Evolutionary conservation across 2,113 vertebrate species (phyloP).

Genomic region (Procavia capensis): DNA sequence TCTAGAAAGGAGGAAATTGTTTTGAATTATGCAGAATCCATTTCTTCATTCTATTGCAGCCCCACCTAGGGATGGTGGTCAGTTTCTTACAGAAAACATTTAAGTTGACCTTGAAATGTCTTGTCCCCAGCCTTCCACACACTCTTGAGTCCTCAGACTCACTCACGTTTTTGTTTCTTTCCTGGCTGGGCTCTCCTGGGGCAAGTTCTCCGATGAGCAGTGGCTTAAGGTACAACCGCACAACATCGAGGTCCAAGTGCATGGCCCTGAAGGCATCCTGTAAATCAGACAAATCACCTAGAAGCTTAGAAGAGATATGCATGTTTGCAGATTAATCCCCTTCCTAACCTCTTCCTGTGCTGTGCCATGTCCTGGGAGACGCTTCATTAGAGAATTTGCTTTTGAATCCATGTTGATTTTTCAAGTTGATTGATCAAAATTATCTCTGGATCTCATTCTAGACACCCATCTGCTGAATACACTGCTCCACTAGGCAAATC

Average conservation of each 20-base stretch:
- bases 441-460: not conserved
- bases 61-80: too few species aligned
- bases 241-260: constrained; percentile 90
- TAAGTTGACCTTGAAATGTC: not conserved
- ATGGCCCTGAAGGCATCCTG: constrained; percentile 95
- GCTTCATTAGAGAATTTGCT: not conserved
- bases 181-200: constrained; percentile 92
- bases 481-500: not conserved
- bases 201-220: constrained; percentile 94
- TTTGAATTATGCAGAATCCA: not conserved
- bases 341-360: not conserved
- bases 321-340: not conserved
- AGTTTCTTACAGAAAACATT: not conserved
- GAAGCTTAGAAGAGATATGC: not conserved
- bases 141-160: not conserved
- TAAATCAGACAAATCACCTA: not conserved
- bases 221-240: constrained; percentile 92
- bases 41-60: not conserved
- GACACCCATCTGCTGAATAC: not conserved
- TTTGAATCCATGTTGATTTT: not conserved
- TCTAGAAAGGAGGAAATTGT: not conserved
- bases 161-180: constrained; percentile 93
- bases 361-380: not conserved
- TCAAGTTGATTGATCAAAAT: not conserved
- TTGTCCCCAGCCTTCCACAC: not conserved